A percentile compares a stretch with the other conserved stretches of the same genome.
These are phyloP conservation scores for Falco punctatus DNA, from an alignment of 2,113 vertebrate genomes.

Conservation along the genomic window DNA sequence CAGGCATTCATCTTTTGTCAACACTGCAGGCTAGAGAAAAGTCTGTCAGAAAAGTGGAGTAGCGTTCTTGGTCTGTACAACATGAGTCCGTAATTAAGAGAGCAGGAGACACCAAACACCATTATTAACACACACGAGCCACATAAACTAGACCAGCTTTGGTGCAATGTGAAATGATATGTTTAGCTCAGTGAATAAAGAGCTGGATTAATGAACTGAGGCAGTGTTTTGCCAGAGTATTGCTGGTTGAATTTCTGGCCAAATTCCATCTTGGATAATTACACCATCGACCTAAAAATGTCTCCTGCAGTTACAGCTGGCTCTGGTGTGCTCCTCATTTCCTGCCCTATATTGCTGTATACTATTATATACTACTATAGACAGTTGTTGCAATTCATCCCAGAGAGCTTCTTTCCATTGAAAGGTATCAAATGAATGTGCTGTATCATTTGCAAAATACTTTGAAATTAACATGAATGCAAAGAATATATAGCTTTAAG, in stretches of 20 bases:
- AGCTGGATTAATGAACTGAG: slow-evolving; percentile 25
- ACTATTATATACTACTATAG: not conserved
- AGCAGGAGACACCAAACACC: not conserved
- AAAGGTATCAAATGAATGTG: not conserved
- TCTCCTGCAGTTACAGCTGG: not conserved
- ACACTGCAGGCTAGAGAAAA: not conserved
- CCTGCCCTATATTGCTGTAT: not conserved
- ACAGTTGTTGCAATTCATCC: not conserved
- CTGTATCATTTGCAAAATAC: not conserved
- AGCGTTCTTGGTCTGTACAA: not conserved
- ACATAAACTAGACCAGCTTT: not conserved
- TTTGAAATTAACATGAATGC: not conserved
- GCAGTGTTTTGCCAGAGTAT: slow-evolving; percentile 5
- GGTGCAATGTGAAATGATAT: not conserved
- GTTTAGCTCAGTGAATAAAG: not conserved
- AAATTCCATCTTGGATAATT: slow-evolving; percentile 38
- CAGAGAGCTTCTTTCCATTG: not conserved
- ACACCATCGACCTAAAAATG: not conserved
- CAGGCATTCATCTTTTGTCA: not conserved
- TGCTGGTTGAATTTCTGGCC: slow-evolving; percentile 28
- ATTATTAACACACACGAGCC: not conserved
- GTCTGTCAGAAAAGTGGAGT: not conserved
- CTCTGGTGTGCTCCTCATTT: not conserved
- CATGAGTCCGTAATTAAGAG: not conserved
- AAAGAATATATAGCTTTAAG: not conserved